Base-by-base conservation (phyloP, 2,113 vertebrate species). In the Apistogramma diplotaenia region DNA sequence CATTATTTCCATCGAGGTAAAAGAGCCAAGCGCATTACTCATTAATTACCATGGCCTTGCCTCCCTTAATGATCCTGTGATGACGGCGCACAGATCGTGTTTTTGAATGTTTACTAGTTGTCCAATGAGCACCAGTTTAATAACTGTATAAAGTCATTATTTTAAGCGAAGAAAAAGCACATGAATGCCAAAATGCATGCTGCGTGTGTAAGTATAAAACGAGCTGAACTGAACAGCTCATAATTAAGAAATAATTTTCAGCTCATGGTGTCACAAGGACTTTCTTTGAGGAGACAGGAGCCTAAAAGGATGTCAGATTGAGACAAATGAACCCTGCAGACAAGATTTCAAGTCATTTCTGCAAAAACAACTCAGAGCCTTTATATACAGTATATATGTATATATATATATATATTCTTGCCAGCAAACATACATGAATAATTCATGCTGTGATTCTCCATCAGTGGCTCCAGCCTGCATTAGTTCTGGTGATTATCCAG, bases 371-470 rank as follows among this genome's bases (percentile, higher is more conserved):
- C 74, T 55, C 70, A 35, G 59, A 78, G 79, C 51, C n/a, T n/a
- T n/a, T n/a, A n/a, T n/a, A n/a, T n/a, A 76, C 19, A 35, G 0
- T 46, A 74, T 61, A 65, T 60, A 21, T 80, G 16, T 59, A 0
- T 37, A 0, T 35, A 0, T 40, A 19, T 6, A 11, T 37, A 56
- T 70, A 74, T 78, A 29, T 72, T 72, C 54, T 35, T 79, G 78
- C 83, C 85, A 84, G 81, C 75, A 83, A 84, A 85, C 86, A 55
- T 23, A 49, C 18, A 85, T 92, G 75, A 91, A 92, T 89, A 75
- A 84, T 89, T 85, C 78, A 92, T 71, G 2, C n/a, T 16, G 16
- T 46, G 70, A 61, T 77, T 74, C 67, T 81, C 77, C 35, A 73
- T 77, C 73, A 72, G 23, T 77, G n/a, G 56, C 70, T 85, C 43